phyloP scores from a whole-genome alignment of 2,113 vertebrate genomes.

The Uria aalge region DNA sequence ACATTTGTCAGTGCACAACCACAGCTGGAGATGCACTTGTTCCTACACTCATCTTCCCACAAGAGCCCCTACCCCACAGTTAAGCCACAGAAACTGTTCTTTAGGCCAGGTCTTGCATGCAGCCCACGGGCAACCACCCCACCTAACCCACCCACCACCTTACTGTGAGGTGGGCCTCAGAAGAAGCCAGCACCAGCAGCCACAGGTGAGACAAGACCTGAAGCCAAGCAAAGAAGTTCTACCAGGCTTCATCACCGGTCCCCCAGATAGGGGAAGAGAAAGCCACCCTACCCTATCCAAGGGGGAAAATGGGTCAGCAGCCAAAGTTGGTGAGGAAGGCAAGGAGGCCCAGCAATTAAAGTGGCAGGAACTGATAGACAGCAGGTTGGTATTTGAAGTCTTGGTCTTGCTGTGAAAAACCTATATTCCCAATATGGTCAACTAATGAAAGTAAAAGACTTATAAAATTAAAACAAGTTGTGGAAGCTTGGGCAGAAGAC shows the following conservation, averaged over 20 bases:
- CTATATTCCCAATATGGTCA: neutral
- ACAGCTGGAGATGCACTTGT: neutral
- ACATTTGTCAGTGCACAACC: neutral
- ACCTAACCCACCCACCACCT: neutral
- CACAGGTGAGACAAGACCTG: neutral
- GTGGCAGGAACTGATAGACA: neutral
- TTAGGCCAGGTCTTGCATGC: neutral
- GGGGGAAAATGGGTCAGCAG: neutral
- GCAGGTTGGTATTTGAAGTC: neutral
- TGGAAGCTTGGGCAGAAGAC: neutral
- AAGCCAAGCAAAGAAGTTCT: neutral
- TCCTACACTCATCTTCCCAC: neutral
- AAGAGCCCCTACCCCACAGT: neutral
- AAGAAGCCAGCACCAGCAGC: neutral
- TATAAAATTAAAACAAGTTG: neutral
- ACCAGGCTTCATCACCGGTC: accelerated
- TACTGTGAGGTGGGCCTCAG: neutral
- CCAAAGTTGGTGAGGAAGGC: neutral
- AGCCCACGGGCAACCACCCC: neutral
- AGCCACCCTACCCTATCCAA: accelerated
- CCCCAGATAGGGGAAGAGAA: neutral
- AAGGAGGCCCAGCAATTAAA: neutral
- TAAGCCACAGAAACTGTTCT: neutral
- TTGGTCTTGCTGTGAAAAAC: neutral
- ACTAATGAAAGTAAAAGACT: neutral